Base-by-base conservation (phyloP, 1,140 invertebrate species). In the Epicauta chinensis region DNA sequence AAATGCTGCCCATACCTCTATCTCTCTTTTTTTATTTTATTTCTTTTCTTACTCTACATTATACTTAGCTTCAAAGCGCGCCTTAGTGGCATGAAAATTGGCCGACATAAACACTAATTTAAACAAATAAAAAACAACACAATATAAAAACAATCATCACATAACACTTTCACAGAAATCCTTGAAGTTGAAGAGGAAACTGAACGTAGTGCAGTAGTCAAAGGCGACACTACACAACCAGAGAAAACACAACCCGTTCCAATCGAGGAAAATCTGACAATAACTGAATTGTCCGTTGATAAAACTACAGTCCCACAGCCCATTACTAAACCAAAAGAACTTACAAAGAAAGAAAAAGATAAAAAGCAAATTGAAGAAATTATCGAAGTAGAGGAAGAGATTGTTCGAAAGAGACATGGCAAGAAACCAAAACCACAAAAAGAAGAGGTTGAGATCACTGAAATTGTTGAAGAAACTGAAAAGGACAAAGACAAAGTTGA, bases 131-230 rank as follows among this genome's bases (percentile, higher is more conserved):
- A 43, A 45, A 51, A 49, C 58, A 23, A 23, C 23, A 23, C 23
- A 23, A 23, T 23, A 23, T 7, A 23, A 23, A 59, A 56, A 62
- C 64, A 62, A 62, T 65, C 56, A 61, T 65, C 23, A 63, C 60
- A 59, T 5, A 56, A 67, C 69, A 73, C 66, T 73, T 73, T 69
- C 72, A 75, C 73, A 75, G 73, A 75, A 73, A 71, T 61, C 66
- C 47, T 67, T 58, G 69, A 70, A 62, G 63, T 65, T 52, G 65
- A 67, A 54, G 68, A 70, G 61, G 63, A 67, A 36, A 54, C 45
- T 45, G 64, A 62, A 58, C 56, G 46, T 40, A 60, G 51, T 23
- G 23, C 23, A 23, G 40, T 38, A 48, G 37, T 43, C 40, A 37
- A 42, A 55, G 51, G 56, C 48, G 55, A 47, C 46, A 37, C 45